These are phyloP conservation scores for Raja brachyura DNA, from an alignment of 2,113 vertebrate species.

Conservation along the genomic window DNA sequence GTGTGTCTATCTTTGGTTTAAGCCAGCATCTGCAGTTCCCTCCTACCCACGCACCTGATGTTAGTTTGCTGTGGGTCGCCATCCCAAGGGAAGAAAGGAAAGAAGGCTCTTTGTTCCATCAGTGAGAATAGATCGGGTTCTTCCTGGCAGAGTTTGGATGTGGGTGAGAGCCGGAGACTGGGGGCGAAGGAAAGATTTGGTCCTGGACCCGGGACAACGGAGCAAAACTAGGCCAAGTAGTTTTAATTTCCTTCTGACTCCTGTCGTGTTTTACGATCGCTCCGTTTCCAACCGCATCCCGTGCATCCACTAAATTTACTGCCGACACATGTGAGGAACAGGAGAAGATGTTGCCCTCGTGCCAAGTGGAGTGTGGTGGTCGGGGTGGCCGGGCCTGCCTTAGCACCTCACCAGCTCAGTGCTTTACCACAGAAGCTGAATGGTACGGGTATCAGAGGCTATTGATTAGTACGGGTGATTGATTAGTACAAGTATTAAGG, in stretches of 20 bases:
- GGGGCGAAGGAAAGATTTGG: neutral
- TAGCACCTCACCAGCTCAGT: neutral
- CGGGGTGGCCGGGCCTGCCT: neutral
- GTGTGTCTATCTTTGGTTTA: no score
- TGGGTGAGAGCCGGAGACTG: neutral
- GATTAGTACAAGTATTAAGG: no score
- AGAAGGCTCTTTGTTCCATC: neutral
- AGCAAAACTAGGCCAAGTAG: neutral
- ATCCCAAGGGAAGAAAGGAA: no score
- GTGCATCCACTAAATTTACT: neutral
- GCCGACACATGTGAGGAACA: neutral
- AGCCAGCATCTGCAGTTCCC: no score
- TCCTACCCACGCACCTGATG: no score
- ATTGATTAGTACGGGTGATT: no score
- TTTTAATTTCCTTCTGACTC: neutral
- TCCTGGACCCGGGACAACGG: neutral
- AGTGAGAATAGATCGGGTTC: neutral
- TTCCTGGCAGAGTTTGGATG: neutral
- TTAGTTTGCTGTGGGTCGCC: no score
- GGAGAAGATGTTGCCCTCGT: neutral
- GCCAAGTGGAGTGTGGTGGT: neutral
- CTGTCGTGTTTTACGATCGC: neutral
- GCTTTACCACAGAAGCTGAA: slow-evolving; percentile 17
- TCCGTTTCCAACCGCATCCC: neutral
- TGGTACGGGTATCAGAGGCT: no score